Conservation (phyloP, 2,888 invertebrate species). For the Podabrus alpinus region DNA sequence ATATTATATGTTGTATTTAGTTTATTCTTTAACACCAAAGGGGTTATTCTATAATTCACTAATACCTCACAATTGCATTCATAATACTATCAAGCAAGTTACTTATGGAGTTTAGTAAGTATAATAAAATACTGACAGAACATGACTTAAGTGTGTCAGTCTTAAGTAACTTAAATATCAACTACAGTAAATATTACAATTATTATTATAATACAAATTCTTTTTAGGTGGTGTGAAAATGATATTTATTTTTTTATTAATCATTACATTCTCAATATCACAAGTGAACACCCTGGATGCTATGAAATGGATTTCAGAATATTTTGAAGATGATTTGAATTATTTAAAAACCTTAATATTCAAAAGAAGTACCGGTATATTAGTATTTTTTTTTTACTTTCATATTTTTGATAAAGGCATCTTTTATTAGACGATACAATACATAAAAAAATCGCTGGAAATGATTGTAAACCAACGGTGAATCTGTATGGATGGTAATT, state of each 20-base stretch:
- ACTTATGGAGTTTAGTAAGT: background rate
- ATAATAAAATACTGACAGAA: background rate
- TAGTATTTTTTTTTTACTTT: background rate
- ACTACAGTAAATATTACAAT: too few species aligned
- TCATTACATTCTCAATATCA: background rate
- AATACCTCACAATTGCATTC: too few species aligned
- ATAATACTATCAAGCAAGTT: background rate
- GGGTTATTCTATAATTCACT: background rate
- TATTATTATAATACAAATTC: background rate
- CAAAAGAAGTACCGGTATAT: background rate
- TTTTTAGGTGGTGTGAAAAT: background rate
- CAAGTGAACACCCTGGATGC: background rate
- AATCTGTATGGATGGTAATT: background rate
- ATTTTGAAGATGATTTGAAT: background rate
- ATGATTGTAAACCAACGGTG: background rate
- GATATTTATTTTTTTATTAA: background rate
- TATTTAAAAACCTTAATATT: background rate
- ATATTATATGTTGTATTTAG: too few species aligned
- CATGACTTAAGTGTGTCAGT: background rate
- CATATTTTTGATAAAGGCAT: background rate
- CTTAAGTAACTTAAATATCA: background rate
- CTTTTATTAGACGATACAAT: background rate
- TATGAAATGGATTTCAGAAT: background rate
- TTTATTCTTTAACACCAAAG: background rate
- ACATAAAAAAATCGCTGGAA: background rate